Conservation (phyloP, 2,797 vertebrate species). For the Notolabrus celidotus region DNA sequence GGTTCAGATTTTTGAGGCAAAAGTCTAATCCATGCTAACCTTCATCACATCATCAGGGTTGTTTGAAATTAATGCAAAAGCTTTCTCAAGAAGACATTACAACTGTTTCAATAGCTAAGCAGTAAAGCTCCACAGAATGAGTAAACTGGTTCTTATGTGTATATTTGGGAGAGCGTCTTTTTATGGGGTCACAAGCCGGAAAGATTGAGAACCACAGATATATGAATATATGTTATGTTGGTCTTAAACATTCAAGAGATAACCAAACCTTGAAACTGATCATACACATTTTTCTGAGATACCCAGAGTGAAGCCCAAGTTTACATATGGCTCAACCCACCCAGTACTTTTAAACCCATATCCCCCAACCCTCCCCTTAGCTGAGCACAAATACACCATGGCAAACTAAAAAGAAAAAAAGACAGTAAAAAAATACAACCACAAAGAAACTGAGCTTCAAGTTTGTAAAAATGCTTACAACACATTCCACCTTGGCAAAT, state of each 20-base stretch:
- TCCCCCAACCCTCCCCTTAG: constrained; percentile 25
- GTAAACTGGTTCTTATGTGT: neutral
- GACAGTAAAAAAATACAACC: constrained; percentile 35
- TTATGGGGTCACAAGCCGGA: neutral
- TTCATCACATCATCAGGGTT: no score
- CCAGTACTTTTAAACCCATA: constrained; percentile 12
- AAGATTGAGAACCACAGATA: neutral
- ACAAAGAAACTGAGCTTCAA: constrained; percentile 77
- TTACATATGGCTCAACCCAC: constrained; percentile 62
- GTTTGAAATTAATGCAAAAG: no score
- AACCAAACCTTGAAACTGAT: neutral
- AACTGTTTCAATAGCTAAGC: no score
- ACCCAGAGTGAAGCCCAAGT: constrained; percentile 60
- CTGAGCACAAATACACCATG: constrained; percentile 70
- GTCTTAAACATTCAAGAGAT: neutral
- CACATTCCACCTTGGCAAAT: constrained; percentile 67
- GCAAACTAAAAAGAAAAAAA: constrained; percentile 63
- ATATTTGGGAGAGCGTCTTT: neutral
- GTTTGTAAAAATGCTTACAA: constrained; percentile 80
- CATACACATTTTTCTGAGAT: constrained; percentile 5
- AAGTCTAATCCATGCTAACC: no score
- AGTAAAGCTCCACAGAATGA: no score
- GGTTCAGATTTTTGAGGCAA: no score
- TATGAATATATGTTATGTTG: neutral
- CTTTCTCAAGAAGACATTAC: no score